A percentile compares a stretch with the other conserved stretches of the same genome.
phyloP scores from a whole-genome alignment of 2,113 vertebrate genomes.

The Taxidea taxus region DNA sequence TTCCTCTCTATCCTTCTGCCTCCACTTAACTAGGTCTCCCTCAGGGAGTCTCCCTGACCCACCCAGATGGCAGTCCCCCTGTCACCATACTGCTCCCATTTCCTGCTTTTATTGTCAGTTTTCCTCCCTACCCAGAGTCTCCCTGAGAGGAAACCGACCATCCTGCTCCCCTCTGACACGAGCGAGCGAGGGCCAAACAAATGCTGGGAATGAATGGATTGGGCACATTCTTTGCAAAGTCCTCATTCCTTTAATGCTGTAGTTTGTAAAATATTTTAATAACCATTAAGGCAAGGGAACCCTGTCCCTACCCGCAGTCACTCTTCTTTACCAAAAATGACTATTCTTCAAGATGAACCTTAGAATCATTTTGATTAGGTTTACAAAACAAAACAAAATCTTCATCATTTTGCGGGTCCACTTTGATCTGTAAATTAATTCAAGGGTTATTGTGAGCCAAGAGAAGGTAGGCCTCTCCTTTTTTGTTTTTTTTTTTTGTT shows the following conservation, averaged over 20 bases:
- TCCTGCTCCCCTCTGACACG: neutral
- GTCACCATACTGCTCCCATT: neutral
- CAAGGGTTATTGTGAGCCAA: neutral
- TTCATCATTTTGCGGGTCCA: neutral
- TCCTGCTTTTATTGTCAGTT: neutral
- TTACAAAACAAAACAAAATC: neutral
- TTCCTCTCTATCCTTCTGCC: neutral
- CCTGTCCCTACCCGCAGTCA: neutral
- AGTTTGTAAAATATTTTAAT: neutral
- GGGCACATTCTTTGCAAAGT: neutral
- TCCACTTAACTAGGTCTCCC: neutral
- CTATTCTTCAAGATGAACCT: neutral
- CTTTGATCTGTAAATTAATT: neutral
- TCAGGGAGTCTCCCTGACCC: neutral
- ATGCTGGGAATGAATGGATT: neutral
- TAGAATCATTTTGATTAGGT: neutral
- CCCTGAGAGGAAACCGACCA: neutral
- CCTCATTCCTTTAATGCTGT: neutral
- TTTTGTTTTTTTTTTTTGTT: neutral
- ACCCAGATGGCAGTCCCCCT: neutral
- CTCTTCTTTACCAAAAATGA: neutral
- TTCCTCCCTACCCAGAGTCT: neutral
- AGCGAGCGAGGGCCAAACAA: neutral
- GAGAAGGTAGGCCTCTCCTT: neutral
- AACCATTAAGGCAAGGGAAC: neutral